These are phyloP conservation scores for Galeopsomyia nigrocyanea DNA, from an alignment of 2,888 invertebrate genomes.

Conservation along the genomic window DNA sequence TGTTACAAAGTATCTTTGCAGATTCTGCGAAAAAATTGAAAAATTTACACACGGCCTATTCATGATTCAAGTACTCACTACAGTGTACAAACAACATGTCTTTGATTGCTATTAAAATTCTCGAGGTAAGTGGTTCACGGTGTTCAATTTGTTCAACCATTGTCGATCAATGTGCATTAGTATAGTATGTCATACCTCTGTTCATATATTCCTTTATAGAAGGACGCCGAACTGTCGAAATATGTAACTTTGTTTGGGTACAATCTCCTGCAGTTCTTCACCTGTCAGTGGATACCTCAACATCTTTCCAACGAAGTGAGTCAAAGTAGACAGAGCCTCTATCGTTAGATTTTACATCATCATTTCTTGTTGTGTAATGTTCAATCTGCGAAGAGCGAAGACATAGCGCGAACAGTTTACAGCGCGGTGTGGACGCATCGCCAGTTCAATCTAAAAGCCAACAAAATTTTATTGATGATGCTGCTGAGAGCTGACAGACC, in stretches of 20 bases:
- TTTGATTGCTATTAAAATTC: not conserved
- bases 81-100: conserved; percentile 13
- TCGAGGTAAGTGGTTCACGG: conserved; percentile 11
- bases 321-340: not conserved
- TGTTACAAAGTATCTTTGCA: no score
- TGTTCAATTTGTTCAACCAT: no score
- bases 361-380: no score
- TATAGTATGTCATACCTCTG: no score
- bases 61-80: not conserved
- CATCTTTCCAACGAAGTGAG: conserved; percentile 26
- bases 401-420: conserved; percentile 17
- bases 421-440: conserved; percentile 11
- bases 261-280: conserved; percentile 20
- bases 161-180: not conserved
- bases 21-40: conserved; percentile 6
- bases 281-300: conserved; percentile 37
- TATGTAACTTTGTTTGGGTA: no score
- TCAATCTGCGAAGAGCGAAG: conserved; percentile 27
- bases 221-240: no score
- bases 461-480: conserved; percentile 15
- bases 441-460: not conserved
- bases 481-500: conserved; percentile 31
- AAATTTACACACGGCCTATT: not conserved
- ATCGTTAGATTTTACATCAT: not conserved
- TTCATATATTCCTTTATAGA: no score